Evolutionary conservation across 2,888 invertebrate species (phyloP).

Genomic region (Drosophila ochracea): DNA sequence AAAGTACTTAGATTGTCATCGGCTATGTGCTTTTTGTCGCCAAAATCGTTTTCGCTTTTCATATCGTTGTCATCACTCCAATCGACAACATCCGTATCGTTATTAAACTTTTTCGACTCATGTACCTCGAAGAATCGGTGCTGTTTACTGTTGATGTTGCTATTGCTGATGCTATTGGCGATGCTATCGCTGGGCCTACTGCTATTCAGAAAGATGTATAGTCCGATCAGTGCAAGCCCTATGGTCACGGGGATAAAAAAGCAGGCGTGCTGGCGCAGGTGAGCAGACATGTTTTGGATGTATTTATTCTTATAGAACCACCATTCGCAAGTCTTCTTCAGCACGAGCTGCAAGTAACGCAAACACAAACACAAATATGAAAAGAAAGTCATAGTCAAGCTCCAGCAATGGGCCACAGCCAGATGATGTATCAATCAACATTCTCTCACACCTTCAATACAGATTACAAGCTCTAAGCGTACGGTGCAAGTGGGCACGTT

Average conservation of each 20-base stretch:
- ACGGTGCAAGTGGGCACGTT: conserved; percentile 59
- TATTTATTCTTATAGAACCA: conserved; percentile 77
- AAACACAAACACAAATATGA: conserved; percentile 9
- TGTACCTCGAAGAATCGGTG: conserved; percentile 26
- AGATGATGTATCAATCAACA: conserved; percentile 15
- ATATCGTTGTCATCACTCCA: conserved; percentile 66
- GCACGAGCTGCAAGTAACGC: conserved; percentile 71
- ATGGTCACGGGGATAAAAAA: conserved; percentile 49
- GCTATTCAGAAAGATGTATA: conserved; percentile 38
- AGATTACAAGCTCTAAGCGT: conserved; percentile 33
- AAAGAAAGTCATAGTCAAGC: conserved; percentile 42
- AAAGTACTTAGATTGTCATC: conserved; percentile 85
- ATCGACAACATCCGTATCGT: conserved; percentile 66
- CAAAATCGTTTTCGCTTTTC: conserved; percentile 55
- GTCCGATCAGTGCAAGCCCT: conserved; percentile 42
- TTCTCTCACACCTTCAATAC: conserved; percentile 69
- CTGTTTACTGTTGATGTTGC: background rate
- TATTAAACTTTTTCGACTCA: conserved; percentile 55
- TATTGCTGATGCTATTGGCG: background rate
- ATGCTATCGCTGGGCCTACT: conserved; percentile 23
- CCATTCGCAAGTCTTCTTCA: conserved; percentile 82
- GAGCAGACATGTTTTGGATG: conserved; percentile 81
- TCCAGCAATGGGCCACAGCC: background rate
- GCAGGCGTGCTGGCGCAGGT: conserved; percentile 74
- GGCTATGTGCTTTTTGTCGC: conserved; percentile 64